Evolutionary conservation across 2,113 vertebrate genomes (phyloP).

Genomic region (Chaenogobius annularis): DNA sequence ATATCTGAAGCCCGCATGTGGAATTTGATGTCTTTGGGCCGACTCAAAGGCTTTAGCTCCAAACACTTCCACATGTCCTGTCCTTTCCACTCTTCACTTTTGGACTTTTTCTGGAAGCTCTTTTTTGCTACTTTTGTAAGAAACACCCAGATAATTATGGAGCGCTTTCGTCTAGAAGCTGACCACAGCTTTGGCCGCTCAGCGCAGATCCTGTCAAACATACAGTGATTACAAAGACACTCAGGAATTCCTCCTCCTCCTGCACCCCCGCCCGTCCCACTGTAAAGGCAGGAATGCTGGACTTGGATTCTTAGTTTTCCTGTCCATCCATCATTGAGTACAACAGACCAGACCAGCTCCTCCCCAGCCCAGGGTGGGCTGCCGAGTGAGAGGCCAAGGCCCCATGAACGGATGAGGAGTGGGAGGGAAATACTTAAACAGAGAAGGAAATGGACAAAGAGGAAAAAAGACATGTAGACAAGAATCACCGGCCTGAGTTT

Average conservation of each 20-base stretch:
- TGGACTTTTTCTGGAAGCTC: conserved; percentile 50
- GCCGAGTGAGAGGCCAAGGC: conserved; percentile 60
- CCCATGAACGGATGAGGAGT: conserved; percentile 42
- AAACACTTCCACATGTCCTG: conserved; percentile 53
- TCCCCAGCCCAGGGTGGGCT: conserved; percentile 66
- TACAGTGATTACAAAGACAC: conserved; percentile 62
- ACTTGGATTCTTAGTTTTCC: conserved; percentile 65
- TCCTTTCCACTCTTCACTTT: conserved; percentile 48
- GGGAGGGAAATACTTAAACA: conserved; percentile 67
- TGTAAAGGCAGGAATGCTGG: conserved; percentile 68
- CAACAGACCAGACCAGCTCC: conserved; percentile 61
- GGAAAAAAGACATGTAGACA: conserved; percentile 61
- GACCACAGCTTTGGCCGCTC: conserved; percentile 61
- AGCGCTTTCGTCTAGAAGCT: conserved; percentile 35
- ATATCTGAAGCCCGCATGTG: conserved; percentile 75
- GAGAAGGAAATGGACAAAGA: conserved; percentile 67
- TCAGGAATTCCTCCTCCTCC: conserved; percentile 49
- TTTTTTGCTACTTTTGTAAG: conserved; percentile 47
- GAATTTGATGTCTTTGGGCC: conserved; percentile 74
- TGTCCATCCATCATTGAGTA: conserved; percentile 72
- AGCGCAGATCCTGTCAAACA: conserved; percentile 58
- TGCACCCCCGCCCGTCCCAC: conserved; percentile 39
- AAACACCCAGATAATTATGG: conserved; percentile 64
- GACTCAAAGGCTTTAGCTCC: conserved; percentile 69
- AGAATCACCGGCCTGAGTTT: conserved; percentile 68